Percentiles rank a stretch among this genome's conserved stretches.
Conservation (phyloP, 2,797 vertebrate genomes). For the Parotocinclus haroldoi region DNA sequence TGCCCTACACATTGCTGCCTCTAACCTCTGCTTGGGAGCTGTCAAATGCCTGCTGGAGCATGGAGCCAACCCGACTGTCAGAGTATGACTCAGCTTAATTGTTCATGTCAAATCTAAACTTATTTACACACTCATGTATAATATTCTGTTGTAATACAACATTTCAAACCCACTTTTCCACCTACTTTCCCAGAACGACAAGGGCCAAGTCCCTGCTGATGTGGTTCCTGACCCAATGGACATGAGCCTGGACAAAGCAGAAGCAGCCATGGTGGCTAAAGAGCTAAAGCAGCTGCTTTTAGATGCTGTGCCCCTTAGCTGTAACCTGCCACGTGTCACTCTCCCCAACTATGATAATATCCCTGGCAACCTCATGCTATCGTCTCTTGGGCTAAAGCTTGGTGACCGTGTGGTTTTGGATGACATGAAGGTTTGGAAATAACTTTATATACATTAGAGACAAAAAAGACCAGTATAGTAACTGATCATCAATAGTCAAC, state of each 20-base stretch:
- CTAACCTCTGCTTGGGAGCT: conserved; percentile 87
- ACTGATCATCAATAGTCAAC: too few relatives aligned
- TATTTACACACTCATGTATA: background rate
- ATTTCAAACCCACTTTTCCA: conserved; percentile 3
- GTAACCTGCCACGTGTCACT: conserved; percentile 86
- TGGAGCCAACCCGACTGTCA: conserved; percentile 80
- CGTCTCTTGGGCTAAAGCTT: conserved; percentile 82
- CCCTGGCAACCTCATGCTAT: conserved; percentile 88
- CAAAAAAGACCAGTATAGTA: too few relatives aligned
- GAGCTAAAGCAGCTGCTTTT: conserved; percentile 84
- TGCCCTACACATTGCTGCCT: conserved; percentile 90
- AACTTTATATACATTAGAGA: background rate
- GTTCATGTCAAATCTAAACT: too few relatives aligned
- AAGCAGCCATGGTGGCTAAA: conserved; percentile 87
- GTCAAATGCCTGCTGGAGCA: conserved; percentile 91
- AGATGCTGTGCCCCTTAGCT: conserved; percentile 85
- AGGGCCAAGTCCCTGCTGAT: conserved; percentile 82
- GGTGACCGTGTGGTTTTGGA: conserved; percentile 81
- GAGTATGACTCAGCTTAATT: conserved; percentile 64
- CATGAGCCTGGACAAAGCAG: conserved; percentile 89
- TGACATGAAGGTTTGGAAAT: conserved; percentile 78
- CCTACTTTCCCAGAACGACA: conserved; percentile 77
- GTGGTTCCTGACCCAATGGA: conserved; percentile 93
- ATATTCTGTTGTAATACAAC: background rate
- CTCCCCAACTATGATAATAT: conserved; percentile 93